A percentile compares a stretch with the other conserved stretches of the same genome.
phyloP scores from a whole-genome alignment of 2,888 invertebrate genomes.

The Drosophila pseudotalamancana region DNA sequence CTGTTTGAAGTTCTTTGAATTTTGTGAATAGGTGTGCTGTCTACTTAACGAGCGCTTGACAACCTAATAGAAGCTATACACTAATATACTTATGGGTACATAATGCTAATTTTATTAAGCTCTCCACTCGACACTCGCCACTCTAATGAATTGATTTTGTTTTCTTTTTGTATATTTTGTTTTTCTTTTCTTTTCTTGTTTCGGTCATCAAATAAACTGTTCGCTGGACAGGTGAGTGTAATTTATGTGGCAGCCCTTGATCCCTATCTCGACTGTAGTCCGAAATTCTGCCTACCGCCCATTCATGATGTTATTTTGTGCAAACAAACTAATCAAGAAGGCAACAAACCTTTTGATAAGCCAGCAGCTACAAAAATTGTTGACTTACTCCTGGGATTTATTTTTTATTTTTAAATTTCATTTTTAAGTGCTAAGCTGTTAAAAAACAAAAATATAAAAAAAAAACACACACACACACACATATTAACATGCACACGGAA shows the following conservation, averaged over 20 bases:
- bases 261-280: conserved; percentile 48
- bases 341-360: conserved; percentile 58
- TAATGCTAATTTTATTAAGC: conserved; percentile 66
- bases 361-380: conserved; percentile 32
- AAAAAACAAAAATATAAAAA: too few species aligned
- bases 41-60: conserved; percentile 50
- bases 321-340: conserved; percentile 12
- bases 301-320: conserved; percentile 24
- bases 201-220: conserved; percentile 26
- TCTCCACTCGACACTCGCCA: conserved; percentile 50
- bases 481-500: neutral
- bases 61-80: conserved; percentile 4
- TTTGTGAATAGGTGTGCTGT: conserved; percentile 40
- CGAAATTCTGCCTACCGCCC: conserved; percentile 56
- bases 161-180: neutral
- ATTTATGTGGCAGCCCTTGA: conserved; percentile 65
- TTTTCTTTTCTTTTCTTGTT: conserved; percentile 21
- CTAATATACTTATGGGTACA: neutral
- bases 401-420: conserved; percentile 55
- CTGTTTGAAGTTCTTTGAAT: conserved; percentile 71
- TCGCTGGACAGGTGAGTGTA: conserved; percentile 23
- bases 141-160: conserved; percentile 72
- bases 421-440: conserved; percentile 48
- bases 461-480: conserved; percentile 2
- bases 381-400: conserved; percentile 63